Evolutionary conservation across 2,113 vertebrate species (phyloP), one percentile per base, ranked within the genome.

Genomic region (Caretta caretta): DNA sequence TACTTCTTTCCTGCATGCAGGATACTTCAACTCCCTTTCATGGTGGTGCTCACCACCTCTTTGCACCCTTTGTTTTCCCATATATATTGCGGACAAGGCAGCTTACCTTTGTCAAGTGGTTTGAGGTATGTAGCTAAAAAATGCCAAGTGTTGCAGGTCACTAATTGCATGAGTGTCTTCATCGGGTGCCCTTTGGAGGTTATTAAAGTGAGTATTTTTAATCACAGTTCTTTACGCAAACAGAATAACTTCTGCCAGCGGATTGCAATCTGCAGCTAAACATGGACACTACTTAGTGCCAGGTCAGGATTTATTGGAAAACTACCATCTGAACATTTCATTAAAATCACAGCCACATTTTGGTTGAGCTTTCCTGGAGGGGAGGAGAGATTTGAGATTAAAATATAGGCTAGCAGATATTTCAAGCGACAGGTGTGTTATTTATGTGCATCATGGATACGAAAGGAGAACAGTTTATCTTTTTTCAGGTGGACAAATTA

Each of bases 381-480:
- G 49, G 27, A 86, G 54, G 75, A 17, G 31, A 84, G 84, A 56
- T 25, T 57, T 50, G 12, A 22, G 65, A 50, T 81, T 80, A 46
- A 92, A 87, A 84, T 25, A 4, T 0, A 1, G 46, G 13, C 53
- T 92, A 38, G 20, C 49, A n/a, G 75, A 29, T 75, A 27, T 29
- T 94, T 92, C 83, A 46, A 46, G 48, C 65, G 35, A 51, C 24
- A 88, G 31, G 10, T 53, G 31, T 56, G 20, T 12, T 86, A 48
- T 86, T 87, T 48, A 42, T 31, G 4, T 81, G 75, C 80, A 46
- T 14, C 31, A 0, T 3, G 31, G 83, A 65, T 72, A 2, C 27
- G 85, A 76, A 87, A 83, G 78, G 24, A 69, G 75, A 95, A 25
- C 22, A 46, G 51, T 78, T 94, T 69, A 16, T 89, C 80, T 87